Evolutionary conservation across 2,797 vertebrate genomes (phyloP), one percentile per base, ranked within the genome.

Genomic region (Triplophysa bombifrons): DNA sequence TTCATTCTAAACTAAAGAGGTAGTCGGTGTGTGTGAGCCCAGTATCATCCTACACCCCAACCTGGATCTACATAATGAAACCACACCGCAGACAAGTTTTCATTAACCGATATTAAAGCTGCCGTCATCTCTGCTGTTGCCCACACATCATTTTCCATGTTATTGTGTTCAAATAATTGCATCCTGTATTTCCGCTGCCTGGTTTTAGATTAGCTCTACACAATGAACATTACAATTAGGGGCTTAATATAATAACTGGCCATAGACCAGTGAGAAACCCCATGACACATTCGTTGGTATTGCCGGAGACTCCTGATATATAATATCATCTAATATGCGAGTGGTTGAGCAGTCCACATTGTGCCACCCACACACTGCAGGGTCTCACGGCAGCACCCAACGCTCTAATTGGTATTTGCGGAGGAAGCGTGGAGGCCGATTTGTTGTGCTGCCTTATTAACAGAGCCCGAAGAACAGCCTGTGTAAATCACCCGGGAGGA

Each of bases 311-410:
- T 76, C 64, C 51, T 19, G 55, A 46, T 44, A 67, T 76, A 67
- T 58, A 22, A 58, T 25, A 67, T 22, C 22, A 1, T 25, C 3
- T 67, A 44, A 44, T 19, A 67, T 58, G 34, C 56, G 41, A 63
- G 74, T 30, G 64, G 82, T 44, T 76, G 48, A 82, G 44, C 60
- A 46, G 30, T 73, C 84, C 76, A 81, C 83, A 81, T 80, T 79
- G 67, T 73, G 79, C 58, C 25, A 50, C 76, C 76, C 75, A 79
- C 79, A 53, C 56, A 38, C 34, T n/a, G 25, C 25, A 65, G 72
- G 79, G 53, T 67, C 80, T 67, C 56, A 46, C 48, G 66, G 60
- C 51, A 67, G 53, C 25, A 69, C 72, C 67, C 10, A 38, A 14
- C 41, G 56, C 75, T 53, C 72, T 81, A 78, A 79, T 65, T 79